Evolutionary conservation across 2,113 vertebrate species (phyloP).

Genomic region (Pelvicachromis taeniatus): DNA sequence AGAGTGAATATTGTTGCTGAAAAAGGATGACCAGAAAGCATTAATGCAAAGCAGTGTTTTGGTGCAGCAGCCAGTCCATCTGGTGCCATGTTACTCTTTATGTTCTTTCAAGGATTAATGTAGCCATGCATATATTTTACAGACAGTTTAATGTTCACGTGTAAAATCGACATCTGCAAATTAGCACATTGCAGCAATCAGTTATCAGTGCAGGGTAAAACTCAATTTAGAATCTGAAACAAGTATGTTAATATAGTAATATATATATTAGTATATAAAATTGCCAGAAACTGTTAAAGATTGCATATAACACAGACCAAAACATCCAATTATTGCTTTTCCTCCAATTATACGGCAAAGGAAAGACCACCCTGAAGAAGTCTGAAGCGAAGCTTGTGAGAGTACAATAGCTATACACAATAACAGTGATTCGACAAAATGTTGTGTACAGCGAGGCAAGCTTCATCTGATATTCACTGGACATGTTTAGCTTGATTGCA

Average conservation of each 20-base stretch:
- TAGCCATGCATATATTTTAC: neutral
- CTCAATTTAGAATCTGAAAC: neutral
- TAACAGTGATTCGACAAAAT: neutral
- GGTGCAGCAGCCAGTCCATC: neutral
- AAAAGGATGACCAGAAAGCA: neutral
- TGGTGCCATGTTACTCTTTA: constrained; percentile 16
- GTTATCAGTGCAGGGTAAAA: neutral
- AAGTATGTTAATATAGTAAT: neutral
- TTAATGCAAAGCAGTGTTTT: constrained; percentile 4
- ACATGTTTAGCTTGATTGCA: neutral
- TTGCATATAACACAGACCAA: neutral
- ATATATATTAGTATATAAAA: neutral
- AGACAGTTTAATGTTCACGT: neutral
- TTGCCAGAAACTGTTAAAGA: neutral
- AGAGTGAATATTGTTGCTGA: neutral
- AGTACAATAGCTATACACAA: neutral
- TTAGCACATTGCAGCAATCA: neutral
- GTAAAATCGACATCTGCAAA: neutral
- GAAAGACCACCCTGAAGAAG: neutral
- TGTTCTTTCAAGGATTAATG: neutral
- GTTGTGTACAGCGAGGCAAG: neutral
- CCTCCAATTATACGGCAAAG: neutral
- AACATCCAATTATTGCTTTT: neutral
- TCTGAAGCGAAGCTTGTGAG: neutral
- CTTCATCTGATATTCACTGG: neutral